These are phyloP conservation scores for Pempheris klunzingeri DNA, from an alignment of 2,797 vertebrate genomes.

Conservation along the genomic window DNA sequence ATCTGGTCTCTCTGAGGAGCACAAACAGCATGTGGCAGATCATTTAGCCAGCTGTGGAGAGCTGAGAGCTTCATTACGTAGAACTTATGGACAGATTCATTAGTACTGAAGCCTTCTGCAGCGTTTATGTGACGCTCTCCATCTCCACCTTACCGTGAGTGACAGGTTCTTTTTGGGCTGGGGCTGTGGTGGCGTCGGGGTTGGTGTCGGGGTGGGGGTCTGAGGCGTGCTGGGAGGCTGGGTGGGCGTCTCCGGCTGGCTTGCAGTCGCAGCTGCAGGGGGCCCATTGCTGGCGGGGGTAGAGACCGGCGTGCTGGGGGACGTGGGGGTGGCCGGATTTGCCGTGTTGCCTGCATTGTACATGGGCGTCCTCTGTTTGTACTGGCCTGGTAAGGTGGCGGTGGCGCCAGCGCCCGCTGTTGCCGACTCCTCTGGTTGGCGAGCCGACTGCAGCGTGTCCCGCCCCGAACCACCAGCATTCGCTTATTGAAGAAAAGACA, in stretches of 20 bases:
- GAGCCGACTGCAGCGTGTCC: constrained; percentile 90
- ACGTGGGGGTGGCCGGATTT: constrained; percentile 86
- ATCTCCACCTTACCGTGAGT: constrained; percentile 88
- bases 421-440: constrained; percentile 91
- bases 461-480: constrained; percentile 88
- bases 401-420: constrained; percentile 78
- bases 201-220: constrained; percentile 79
- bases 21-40: constrained; percentile 13
- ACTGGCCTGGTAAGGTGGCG: constrained; percentile 89
- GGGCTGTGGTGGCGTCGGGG: constrained; percentile 87
- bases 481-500: constrained; percentile 58
- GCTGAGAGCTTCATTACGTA: no score
- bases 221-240: constrained; percentile 86
- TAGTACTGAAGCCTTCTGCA: neutral
- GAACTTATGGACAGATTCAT: neutral
- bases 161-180: constrained; percentile 95
- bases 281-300: constrained; percentile 87
- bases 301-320: constrained; percentile 87
- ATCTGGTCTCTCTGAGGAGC: constrained; percentile 94
- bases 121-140: no score
- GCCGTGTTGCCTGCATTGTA: constrained; percentile 92
- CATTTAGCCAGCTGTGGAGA: neutral
- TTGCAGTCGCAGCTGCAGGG: constrained; percentile 85
- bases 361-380: constrained; percentile 97
- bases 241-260: constrained; percentile 84